Conservation (phyloP, 2,113 vertebrate species). For the Microtus richardsoni region DNA sequence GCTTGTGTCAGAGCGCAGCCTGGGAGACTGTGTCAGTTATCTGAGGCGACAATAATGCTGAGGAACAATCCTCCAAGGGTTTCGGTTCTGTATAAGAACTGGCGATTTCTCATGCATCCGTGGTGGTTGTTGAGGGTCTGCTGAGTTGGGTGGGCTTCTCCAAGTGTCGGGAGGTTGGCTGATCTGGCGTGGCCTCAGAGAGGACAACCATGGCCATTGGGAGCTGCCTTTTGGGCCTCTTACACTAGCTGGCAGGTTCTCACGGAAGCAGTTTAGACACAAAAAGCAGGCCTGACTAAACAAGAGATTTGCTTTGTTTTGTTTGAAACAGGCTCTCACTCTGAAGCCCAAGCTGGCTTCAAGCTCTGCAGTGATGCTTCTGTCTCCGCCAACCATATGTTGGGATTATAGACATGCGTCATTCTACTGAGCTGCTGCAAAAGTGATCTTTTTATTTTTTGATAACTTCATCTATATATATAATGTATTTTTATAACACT, state of each 20-base stretch:
- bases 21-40: background rate
- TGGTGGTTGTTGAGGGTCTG: background rate
- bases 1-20: background rate
- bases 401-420: background rate
- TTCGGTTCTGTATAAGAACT: background rate
- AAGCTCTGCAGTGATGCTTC: background rate
- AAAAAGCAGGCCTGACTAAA: background rate
- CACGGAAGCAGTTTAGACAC: background rate
- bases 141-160: background rate
- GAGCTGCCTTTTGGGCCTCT: background rate
- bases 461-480: background rate
- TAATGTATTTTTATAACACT: background rate
- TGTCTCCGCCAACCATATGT: background rate
- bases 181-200: background rate
- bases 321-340: background rate
- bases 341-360: background rate
- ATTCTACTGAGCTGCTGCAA: background rate
- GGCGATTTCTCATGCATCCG: background rate
- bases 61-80: background rate
- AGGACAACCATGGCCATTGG: background rate
- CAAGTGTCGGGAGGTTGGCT: background rate
- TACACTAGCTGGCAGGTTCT: background rate
- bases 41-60: background rate
- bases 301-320: background rate
- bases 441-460: background rate